Evolutionary conservation across 2,113 vertebrate species (phyloP), one percentile per base, ranked within the genome.

Genomic region (Thinocorus orbignyianus): DNA sequence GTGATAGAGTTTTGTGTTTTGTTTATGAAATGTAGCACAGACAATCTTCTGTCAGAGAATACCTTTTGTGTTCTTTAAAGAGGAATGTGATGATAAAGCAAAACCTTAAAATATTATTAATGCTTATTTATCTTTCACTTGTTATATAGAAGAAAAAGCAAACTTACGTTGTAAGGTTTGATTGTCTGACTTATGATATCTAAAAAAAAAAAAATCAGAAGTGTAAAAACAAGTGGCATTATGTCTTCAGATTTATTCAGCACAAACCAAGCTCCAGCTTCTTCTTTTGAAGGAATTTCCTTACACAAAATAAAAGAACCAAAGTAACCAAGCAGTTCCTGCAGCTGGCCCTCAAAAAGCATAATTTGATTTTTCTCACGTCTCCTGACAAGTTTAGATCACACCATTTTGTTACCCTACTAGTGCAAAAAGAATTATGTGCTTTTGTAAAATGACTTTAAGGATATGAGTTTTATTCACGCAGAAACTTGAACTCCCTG

Each of bases 91-190:
- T 74, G 18, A 35, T n/a, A 86, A 80, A 76, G 30, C n/a, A 77
- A 90, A 91, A 71, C 1, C n/a, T 71, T 30, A 68, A 35, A 84
- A 48, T 69, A 91, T 4, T 46, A 57, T 37, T 80, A 81, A 79
- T 77, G 13, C 19, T 74, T 88, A 49, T 70, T 93, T 80, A 46
- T 81, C 55, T 78, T 90, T 86, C 54, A 88, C 31, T 81, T 62
- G 54, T 64, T n/a, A 39, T 30, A 55, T 10, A 89, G n/a, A 88
- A 83, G 39, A 92, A 20, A 79, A 93, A 74, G 44, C 39, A 81
- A 78, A 98, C 99, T 99, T 98, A 99, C 99, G 44, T 99, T 98
- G 93, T 99, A 99, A 39, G 99, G 96, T 65, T 98, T 99, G 94
- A 99, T 99, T 46, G 99, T 99, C 86, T 98, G 98, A 93, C 97